These are phyloP conservation scores for Panthera tigris DNA, from an alignment of 2,113 vertebrate species.

Conservation along the genomic window DNA sequence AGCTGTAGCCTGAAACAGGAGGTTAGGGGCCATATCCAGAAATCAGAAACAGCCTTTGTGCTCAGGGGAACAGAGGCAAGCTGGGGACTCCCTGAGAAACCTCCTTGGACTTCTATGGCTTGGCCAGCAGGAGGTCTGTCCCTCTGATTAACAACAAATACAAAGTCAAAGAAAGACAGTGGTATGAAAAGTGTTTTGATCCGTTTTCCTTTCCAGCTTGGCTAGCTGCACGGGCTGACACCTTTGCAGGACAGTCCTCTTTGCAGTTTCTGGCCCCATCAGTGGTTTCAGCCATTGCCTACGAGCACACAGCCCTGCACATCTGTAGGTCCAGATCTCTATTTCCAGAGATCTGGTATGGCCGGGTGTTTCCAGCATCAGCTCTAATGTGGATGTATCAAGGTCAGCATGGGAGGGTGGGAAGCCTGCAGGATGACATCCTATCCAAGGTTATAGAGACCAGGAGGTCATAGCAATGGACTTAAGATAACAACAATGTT, in stretches of 20 bases:
- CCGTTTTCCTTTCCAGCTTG: not conserved
- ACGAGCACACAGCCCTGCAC: not conserved
- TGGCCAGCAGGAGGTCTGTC: not conserved
- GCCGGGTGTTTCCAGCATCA: not conserved
- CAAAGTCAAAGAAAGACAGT: not conserved
- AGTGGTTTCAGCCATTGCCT: not conserved
- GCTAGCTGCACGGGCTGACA: not conserved
- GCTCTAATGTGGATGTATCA: not conserved
- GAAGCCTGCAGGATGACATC: not conserved
- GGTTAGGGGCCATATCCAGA: not conserved
- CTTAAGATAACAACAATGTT: not conserved
- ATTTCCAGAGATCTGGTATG: not conserved
- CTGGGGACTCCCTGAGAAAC: not conserved
- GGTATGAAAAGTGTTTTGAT: not conserved
- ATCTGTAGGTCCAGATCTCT: not conserved
- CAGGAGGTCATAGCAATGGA: not conserved
- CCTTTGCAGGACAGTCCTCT: not conserved
- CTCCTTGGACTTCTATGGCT: not conserved
- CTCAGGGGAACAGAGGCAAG: not conserved
- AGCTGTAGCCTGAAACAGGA: slow-evolving; percentile 52
- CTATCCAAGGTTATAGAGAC: not conserved
- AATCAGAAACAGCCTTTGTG: slow-evolving; percentile 67
- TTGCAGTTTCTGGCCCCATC: not conserved
- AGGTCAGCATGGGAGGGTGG: not conserved
- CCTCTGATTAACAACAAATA: not conserved